Percentiles rank a stretch among this genome's conserved stretches.
These are phyloP conservation scores for Lepidocyrtoides sp. DNA, from an alignment of 2,888 invertebrate species.

Conservation along the genomic window DNA sequence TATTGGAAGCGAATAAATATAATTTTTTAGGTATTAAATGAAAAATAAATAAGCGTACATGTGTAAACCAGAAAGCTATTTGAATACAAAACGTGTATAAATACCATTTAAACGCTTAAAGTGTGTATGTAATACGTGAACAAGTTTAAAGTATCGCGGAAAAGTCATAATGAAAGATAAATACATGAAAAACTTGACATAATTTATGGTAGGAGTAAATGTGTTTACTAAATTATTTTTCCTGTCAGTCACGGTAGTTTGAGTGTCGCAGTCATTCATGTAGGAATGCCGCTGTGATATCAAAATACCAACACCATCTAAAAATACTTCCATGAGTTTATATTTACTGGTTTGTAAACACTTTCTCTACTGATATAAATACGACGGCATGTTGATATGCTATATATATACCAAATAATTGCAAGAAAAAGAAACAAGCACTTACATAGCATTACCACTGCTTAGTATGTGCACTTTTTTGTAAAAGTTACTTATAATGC, in stretches of 20 bases:
- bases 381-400: not conserved
- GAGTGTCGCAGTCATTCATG: conserved; percentile 71
- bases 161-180: conserved; percentile 25
- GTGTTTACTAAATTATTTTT: conserved; percentile 62
- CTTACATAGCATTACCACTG: too few relatives aligned
- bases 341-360: conserved; percentile 70
- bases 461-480: not conserved
- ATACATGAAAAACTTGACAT: not conserved
- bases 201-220: conserved; percentile 62
- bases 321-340: conserved; percentile 62
- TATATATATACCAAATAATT: not conserved
- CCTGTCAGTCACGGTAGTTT: conserved; percentile 68
- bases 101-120: not conserved
- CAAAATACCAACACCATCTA: conserved; percentile 51
- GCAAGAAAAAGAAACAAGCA: not conserved
- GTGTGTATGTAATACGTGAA: not conserved
- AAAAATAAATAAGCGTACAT: not conserved
- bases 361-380: conserved; percentile 61
- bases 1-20: too few relatives aligned
- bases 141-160: not conserved
- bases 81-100: too few relatives aligned
- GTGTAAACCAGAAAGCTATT: not conserved
- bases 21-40: not conserved
- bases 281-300: conserved; percentile 34
- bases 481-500: not conserved